Base-by-base conservation (phyloP, 2,888 invertebrate genomes). In the Tachina fera region DNA sequence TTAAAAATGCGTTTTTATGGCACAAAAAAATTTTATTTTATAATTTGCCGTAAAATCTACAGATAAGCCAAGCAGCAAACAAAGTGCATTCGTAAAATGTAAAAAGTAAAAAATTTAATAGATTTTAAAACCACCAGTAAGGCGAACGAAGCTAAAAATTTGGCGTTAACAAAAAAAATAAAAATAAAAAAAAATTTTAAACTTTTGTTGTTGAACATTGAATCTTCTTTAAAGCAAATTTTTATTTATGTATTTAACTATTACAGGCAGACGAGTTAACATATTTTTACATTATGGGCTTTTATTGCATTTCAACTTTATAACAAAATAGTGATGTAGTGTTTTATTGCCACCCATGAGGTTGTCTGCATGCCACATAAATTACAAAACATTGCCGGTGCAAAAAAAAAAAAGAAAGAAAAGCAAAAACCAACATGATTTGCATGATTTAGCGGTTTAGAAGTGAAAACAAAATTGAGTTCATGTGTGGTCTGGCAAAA, bases 381-480 rank as follows among this genome's bases (percentile, higher is more conserved):
- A 72, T 51, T 45, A 43, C 47, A 81, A 78, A 78, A 65, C 41
- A 76, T 71, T 65, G 31, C 41, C n/a, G 14, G 43, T 3, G n/a
- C n/a, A n/a, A n/a, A n/a, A 41, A 10, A 19, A 61, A 61, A 16
- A 1, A 41, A 41, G 58, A 61, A 84, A 72, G 47, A 53, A 31
- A 56, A 43, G 51, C 47, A 16, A 1, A 58, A 80, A 63, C 79
- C 61, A 63, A 83, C 70, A 86, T 83, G 71, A 83, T 86, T 83
- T 86, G 83, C 86, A 86, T 86, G 83, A 86, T 83, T 86, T 86
- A 51, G 83, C 83, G 83, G 81, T 75, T 75, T 80, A 77, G 61
- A 65, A 78, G 77, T 67, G 61, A 63, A 86, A 86, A 83, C 72
- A 61, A 75, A 80, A 80, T 83, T 72, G 47, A 61, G 76, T 76